Evolutionary conservation across 1,140 invertebrate genomes (phyloP), one percentile per base, ranked within the genome.

Genomic region (Drosophila santomea): DNA sequence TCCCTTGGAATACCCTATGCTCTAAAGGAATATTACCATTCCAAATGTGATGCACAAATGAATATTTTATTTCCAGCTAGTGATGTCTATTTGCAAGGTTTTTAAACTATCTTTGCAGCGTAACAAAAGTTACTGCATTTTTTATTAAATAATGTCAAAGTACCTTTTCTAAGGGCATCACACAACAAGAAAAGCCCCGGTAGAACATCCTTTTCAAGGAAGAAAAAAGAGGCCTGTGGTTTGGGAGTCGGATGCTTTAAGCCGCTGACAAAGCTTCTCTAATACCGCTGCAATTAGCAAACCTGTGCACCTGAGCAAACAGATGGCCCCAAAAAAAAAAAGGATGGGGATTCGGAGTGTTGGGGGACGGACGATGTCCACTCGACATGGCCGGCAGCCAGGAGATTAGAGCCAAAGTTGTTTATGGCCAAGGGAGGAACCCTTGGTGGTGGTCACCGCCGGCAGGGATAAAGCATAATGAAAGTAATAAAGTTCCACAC

Each of bases 221-320:
- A 35, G n/a, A 28, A 35, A 35, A 35, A 25, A 12, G 14, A n/a
- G 5, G 15, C 12, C 3, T 5, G 4, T 3, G 14, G 11, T 0
- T 3, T 12, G 11, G 17, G 25, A 39, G 12, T 0, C 2, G 25
- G 23, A 57, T 17, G 38, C 48, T 74, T 62, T 88, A 89, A 88
- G 83, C 79, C 79, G 84, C 80, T 83, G 83, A 88, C 84, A 88
- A 89, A 89, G 84, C 83, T 64, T 52, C 39, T 77, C 83, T 88
- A 88, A 88, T 88, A 88, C 83, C 84, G 80, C 66, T 83, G 84
- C 83, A 88, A 88, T 88, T 88, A 88, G 83, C 81, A 75, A 66
- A 88, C 57, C 54, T 59, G 73, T 79, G 83, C 83, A 86, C 82
- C 82, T 86, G 83, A 63, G 71, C 83, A 78, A 67, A 80, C 69